Base-by-base conservation (phyloP, 2,797 vertebrate species). In the Masticophis lateralis region DNA sequence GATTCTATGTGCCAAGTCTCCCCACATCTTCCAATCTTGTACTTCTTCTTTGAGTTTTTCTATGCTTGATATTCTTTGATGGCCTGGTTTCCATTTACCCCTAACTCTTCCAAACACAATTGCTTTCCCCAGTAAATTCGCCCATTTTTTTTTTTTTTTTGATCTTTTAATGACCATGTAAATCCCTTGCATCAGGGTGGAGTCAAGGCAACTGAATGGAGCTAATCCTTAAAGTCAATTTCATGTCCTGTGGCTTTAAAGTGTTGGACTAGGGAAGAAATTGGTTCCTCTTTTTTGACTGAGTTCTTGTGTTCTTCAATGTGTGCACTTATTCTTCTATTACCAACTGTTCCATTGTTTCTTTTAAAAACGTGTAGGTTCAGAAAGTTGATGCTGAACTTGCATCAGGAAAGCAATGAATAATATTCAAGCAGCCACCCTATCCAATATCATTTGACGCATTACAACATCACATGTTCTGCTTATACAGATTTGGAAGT, bases 401-500 rank as follows among this genome's bases (percentile, higher is more conserved):
- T 47, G 25, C 12, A 47, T 47, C 43, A 28, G 8, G 88, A 53
- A 89, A 51, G 57, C 22, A 47, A 18, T 9, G 13, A 28, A 63
- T 89, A 27, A 51, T 63, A 89, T 28, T 12, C 37, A 59, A 89
- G 22, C 32, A 88, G 6, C n/a, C 55, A 57, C 8, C n/a, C 20
- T 89, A 14, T 10, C 16, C 57, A 89, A 59, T 12, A 57, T 37
- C 9, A 20, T 32, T 56, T 57, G 86, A 87, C 2, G 7, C 28
- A 9, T 87, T 57, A 8, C 86, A n/a, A 32, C 25, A 9, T 96
- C 92, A 79, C 94, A 94, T 96, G 95, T 95, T 96, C 92, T 93
- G 89, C 96, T 97, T 96, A 95, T 93, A 95, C 92, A 95, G 96
- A 95, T 93, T 96, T 95, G 96, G 94, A 96, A 96, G 96, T 97